Evolutionary conservation across 1,140 invertebrate species (phyloP), one percentile per base, ranked within the genome.

Genomic region (Holotrichia oblita): DNA sequence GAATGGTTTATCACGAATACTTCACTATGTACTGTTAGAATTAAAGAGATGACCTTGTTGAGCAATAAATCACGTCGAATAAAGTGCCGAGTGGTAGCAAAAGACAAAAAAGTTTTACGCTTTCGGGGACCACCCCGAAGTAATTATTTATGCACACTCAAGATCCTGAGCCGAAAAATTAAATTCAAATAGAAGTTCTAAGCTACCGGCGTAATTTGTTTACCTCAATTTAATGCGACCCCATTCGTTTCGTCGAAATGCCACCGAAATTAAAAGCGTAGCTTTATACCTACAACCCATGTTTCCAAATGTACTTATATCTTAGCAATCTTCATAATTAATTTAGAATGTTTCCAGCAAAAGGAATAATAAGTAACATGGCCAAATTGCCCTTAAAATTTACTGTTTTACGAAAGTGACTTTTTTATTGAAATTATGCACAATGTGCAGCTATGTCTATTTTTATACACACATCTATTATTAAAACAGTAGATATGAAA

Each of bases 121-220:
- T 64, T 64, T 64, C 61, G 61, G n/a, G 61, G 61, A 64, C 61
- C 61, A 64, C 61, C 61, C 61, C 61, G 17, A 20, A 6, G 61
- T 64, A 64, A 64, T 64, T 64, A 64, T 64, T 64, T 64, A 64
- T 64, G 61, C 61, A 27, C 61, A 64, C 61, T 64, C 61, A 64
- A 27, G 61, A 64, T 64, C 61, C 61, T 27, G 61, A 9, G n/a
- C 17, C 3, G 17, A 64, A 64, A 64, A 64, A 64, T 64, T 64
- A 64, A 64, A 64, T 64, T 64, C 61, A 27, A 64, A 64, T 64
- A 27, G 61, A 64, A 64, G 61, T 64, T 64, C 61, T 22, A 22
- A 6, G 24, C 20, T 24, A 64, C 61, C 61, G 6, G 9, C 61
- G 17, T 64, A 64, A 64, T 64, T 64, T 64, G 61, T 64, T 64